phyloP scores from a whole-genome alignment of 2,888 invertebrate genomes.

The Zaprionus obscuricornis region DNA sequence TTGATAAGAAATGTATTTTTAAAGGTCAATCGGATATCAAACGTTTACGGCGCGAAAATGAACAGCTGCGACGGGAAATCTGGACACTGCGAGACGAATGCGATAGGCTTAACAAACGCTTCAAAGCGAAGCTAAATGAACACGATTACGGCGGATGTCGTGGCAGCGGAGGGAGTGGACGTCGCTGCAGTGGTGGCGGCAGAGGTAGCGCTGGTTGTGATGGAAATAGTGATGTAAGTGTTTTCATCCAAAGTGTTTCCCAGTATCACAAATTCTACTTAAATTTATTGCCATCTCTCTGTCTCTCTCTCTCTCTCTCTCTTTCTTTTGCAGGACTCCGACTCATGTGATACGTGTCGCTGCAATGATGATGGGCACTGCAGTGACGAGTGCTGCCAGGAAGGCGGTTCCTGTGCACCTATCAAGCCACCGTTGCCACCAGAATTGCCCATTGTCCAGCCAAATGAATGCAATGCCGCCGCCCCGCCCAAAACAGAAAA shows the following conservation, averaged over 20 bases:
- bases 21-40: constrained; percentile 95
- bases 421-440: constrained; percentile 53
- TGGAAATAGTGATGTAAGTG: constrained; percentile 79
- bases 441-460: constrained; percentile 28
- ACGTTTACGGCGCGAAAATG: constrained; percentile 93
- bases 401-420: constrained; percentile 68
- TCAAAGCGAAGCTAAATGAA: constrained; percentile 85
- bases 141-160: constrained; percentile 72
- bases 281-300: no score
- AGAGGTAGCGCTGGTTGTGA: constrained; percentile 73
- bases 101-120: constrained; percentile 91
- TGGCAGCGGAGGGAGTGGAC: constrained; percentile 69
- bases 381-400: constrained; percentile 77
- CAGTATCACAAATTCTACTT: no score
- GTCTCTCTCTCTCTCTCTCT: not conserved
- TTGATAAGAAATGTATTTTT: no score
- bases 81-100: constrained; percentile 94
- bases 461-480: constrained; percentile 20
- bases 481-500: constrained; percentile 19
- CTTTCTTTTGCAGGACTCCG: constrained; percentile 73
- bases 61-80: constrained; percentile 93
- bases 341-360: constrained; percentile 82
- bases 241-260: not conserved
- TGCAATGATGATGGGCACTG: constrained; percentile 70
- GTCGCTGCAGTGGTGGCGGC: constrained; percentile 64